Evolutionary conservation across 2,888 invertebrate species (phyloP).

Genomic region (Neria commutata): DNA sequence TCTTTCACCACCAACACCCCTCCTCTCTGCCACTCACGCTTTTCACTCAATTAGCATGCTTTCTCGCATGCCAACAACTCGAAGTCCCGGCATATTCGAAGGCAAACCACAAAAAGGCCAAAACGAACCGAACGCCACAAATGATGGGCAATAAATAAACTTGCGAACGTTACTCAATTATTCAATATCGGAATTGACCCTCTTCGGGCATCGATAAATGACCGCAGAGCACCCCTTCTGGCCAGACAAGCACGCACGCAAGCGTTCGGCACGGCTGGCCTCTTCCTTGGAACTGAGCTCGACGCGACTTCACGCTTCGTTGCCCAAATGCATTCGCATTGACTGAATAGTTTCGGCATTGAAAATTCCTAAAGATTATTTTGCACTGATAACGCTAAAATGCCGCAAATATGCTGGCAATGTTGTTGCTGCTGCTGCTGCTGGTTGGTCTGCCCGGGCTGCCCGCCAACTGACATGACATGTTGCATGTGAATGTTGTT

Average conservation of each 20-base stretch:
- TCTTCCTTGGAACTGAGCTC: not conserved
- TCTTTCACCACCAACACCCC: not conserved
- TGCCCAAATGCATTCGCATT: constrained; percentile 36
- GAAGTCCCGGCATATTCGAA: not conserved
- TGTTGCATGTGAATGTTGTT: not conserved
- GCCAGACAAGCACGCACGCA: no score
- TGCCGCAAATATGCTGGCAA: constrained; percentile 5
- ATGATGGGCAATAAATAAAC: no score
- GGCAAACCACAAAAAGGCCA: not conserved
- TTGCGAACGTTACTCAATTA: constrained; percentile 6
- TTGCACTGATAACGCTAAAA: constrained; percentile 58
- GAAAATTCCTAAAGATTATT: constrained; percentile 47
- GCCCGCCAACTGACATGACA: no score
- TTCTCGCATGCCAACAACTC: not conserved
- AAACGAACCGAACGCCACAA: not conserved
- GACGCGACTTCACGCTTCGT: constrained; percentile 49
- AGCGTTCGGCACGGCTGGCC: not conserved
- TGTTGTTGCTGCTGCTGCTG: not conserved
- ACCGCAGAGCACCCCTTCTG: no score
- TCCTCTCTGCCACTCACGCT: not conserved
- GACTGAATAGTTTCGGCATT: not conserved
- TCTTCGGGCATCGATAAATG: constrained; percentile 1
- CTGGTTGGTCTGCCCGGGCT: no score
- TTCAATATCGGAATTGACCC: constrained; percentile 5
- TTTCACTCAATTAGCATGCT: not conserved